Conservation (phyloP, 2,888 invertebrate genomes). For the Sylvicola cinctus region DNA sequence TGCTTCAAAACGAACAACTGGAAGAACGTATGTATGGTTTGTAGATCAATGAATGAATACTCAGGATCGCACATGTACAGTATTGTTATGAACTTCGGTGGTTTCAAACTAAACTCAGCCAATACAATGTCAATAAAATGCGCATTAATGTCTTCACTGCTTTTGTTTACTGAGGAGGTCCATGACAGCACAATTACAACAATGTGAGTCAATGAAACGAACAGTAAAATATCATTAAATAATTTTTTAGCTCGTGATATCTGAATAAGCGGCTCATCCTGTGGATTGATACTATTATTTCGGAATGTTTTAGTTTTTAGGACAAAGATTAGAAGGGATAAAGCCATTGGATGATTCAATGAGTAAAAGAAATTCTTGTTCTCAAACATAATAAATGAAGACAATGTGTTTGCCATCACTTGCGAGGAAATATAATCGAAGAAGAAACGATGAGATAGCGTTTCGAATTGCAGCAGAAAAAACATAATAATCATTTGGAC, state of each 20-base stretch:
- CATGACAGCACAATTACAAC: too few relatives aligned
- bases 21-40: too few relatives aligned
- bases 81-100: conserved; percentile 27
- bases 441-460: conserved; percentile 23
- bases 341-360: conserved; percentile 20
- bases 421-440: conserved; percentile 21
- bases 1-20: too few relatives aligned
- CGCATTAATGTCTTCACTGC: too few relatives aligned
- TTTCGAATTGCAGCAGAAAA: conserved; percentile 37
- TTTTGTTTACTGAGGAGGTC: too few relatives aligned
- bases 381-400: conserved; percentile 18
- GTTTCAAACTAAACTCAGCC: conserved; percentile 5
- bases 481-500: conserved; percentile 57
- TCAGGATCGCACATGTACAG: conserved; percentile 59
- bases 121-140: conserved; percentile 6
- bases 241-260: too few relatives aligned
- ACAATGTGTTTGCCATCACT: conserved; percentile 16
- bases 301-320: not conserved
- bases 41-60: conserved; percentile 5
- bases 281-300: conserved; percentile 9
- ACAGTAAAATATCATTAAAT: conserved; percentile 1
- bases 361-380: conserved; percentile 20
- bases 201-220: too few relatives aligned
- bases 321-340: conserved; percentile 16
- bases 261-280: not conserved